phyloP scores from a whole-genome alignment of 2,797 vertebrate genomes.

The Muscicapa comitata region DNA sequence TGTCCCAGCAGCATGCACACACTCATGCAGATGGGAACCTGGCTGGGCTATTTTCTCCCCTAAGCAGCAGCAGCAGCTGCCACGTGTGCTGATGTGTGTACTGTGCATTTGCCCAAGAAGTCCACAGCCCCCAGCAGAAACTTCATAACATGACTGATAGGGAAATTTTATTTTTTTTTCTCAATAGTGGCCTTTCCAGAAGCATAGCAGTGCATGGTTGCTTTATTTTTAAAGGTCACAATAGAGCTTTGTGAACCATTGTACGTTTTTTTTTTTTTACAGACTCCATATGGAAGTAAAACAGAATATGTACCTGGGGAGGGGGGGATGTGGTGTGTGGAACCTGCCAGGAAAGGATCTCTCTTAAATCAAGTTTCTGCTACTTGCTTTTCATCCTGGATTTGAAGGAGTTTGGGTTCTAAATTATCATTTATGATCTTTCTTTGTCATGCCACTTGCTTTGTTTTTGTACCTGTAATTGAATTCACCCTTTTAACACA shows the following conservation, averaged over 20 bases:
- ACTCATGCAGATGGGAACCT: neutral
- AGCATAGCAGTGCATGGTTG: neutral
- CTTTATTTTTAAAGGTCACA: constrained; percentile 57
- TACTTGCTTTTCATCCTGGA: neutral
- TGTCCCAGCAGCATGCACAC: neutral
- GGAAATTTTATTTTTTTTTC: neutral
- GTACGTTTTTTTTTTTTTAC: neutral
- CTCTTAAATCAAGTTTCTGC: neutral
- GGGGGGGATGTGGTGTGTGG: neutral
- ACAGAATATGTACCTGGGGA: neutral
- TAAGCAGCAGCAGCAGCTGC: neutral
- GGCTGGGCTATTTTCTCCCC: neutral
- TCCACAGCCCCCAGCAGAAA: neutral
- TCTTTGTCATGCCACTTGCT: neutral
- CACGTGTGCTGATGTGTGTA: neutral
- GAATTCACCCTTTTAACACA: neutral
- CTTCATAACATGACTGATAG: neutral
- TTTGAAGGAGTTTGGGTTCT: neutral
- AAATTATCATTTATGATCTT: constrained; percentile 8
- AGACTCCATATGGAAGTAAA: constrained; percentile 43
- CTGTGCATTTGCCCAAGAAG: neutral
- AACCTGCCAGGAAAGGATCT: neutral
- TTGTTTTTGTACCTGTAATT: neutral
- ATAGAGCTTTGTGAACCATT: constrained; percentile 10
- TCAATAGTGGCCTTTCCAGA: neutral